A percentile compares a stretch with the other conserved stretches of the same genome.
Evolutionary conservation across 2,797 vertebrate genomes (phyloP).

Genomic region (Melanotaenia nigrans): DNA sequence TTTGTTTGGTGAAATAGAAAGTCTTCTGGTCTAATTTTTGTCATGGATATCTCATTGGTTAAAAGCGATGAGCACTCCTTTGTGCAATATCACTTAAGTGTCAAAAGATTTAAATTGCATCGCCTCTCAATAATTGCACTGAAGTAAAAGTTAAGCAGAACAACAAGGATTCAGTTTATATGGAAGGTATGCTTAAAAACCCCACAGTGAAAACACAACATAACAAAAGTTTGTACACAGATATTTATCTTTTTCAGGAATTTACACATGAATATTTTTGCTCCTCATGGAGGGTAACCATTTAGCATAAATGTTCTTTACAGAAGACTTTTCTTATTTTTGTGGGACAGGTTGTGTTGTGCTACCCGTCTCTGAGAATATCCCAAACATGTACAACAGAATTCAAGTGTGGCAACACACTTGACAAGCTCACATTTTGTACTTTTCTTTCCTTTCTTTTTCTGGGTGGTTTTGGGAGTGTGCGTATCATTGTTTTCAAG

Average conservation of each 20-base stretch:
- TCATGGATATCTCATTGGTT: conserved; percentile 21
- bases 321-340: neutral
- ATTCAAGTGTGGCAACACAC: neutral
- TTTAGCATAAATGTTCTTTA: neutral
- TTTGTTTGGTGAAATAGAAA: conserved; percentile 28
- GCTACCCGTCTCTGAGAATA: neutral
- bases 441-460: neutral
- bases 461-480: neutral
- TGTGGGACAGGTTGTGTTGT: neutral
- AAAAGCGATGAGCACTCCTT: neutral
- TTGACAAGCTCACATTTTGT: neutral
- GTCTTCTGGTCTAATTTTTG: conserved; percentile 12
- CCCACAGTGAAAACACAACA: no score
- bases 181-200: neutral
- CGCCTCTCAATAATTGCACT: neutral
- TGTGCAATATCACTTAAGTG: conserved; percentile 3
- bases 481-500: neutral
- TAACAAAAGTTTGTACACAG: no score
- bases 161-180: neutral
- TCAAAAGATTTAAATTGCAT: neutral
- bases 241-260: no score
- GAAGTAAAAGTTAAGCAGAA: neutral
- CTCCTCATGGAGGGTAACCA: no score
- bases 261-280: neutral
- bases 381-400: neutral